Evolutionary conservation across 2,113 vertebrate genomes (phyloP), one percentile per base, ranked within the genome.

Genomic region (Halcyon senegalensis): DNA sequence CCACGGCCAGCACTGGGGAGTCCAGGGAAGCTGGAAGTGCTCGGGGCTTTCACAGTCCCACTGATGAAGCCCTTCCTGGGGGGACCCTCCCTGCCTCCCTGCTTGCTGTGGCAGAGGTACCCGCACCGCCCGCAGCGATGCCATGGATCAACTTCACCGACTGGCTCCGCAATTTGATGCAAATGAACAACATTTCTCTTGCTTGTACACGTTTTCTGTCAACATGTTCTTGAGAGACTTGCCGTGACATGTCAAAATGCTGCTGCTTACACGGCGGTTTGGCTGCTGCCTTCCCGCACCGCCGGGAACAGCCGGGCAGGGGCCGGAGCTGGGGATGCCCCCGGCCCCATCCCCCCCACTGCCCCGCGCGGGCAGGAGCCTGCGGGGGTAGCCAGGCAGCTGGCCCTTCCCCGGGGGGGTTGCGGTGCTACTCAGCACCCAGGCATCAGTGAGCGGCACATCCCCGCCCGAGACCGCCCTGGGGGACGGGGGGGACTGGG

Each of bases 1-100:
- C 55, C 60, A 2, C 0, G 13, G 68, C 37, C 24, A 20, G 48
- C 25, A 1, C 25, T 0, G 48, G 48, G 13, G 3, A 1, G 1
- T 31, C 21, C 4, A 33, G 84, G 66, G 27, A 16, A 70, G n/a
- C 18, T 5, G 15, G 25, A 5, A 21, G 7, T 10, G 4, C 51
- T 13, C 1, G 1, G 46, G 12, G 21, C 11, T 23, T 30, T 18
- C 39, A 2, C n/a, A 14, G 3, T 13, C 31, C 62, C 11, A 0
- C 8, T 1, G 33, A 59, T 24, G 35, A 20, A 90, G 50, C 48
- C 37, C 16, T 31, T 75, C 64, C 75, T 4, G 1, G 7, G 8
- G 74, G 31, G 20, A 2, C 28, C 39, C 24, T 60, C 24, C 0
- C 1, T 1, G 2, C 18, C 21, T 24, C 33, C 63, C 27, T 3